Evolutionary conservation across 1,140 invertebrate species (phyloP), one percentile per base, ranked within the genome.

Genomic region (Fopius arisanus): DNA sequence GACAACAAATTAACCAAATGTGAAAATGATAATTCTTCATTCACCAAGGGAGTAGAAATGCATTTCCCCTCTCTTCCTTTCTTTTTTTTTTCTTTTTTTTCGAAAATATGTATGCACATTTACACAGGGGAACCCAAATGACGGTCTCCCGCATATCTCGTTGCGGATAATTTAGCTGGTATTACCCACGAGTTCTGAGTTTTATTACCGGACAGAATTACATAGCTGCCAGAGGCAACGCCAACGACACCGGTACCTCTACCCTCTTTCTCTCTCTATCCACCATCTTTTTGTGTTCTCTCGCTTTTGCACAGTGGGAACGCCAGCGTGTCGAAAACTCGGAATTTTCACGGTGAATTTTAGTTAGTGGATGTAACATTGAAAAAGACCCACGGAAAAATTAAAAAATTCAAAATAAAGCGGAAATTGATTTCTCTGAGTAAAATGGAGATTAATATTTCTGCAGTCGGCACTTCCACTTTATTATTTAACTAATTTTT

Each of bases 121-220:
- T 62, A 65, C 65, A 73, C 62, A 72, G 28, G 3, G 33, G 63
- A 26, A 73, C 12, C 37, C 51, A 71, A 62, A 62, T 75, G 68
- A 70, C 75, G 77, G 73, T 76, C 71, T 77, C 74, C 76, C 59
- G 65, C 77, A 75, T 69, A 59, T 59, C 78, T 78, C 78, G 77
- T 77, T 71, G 75, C 70, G 77, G 79, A 82, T 82, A 83, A 80
- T 82, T 81, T 82, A 78, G 72, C 78, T 70, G 74, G 77, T 77
- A 79, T 82, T 80, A 81, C 79, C 70, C 73, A 70, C 68, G 77
- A 79, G 78, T 73, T 66, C 71, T 78, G 80, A 79, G 78, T 83
- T 83, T 82, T 83, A 83, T 81, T 81, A 80, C 77, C 78, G 70
- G 70, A 72, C 68, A 77, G 78, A 78, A 79, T 81, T 81, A 81